Base-by-base conservation (phyloP, 2,113 vertebrate genomes). In the Gobio gobio region DNA sequence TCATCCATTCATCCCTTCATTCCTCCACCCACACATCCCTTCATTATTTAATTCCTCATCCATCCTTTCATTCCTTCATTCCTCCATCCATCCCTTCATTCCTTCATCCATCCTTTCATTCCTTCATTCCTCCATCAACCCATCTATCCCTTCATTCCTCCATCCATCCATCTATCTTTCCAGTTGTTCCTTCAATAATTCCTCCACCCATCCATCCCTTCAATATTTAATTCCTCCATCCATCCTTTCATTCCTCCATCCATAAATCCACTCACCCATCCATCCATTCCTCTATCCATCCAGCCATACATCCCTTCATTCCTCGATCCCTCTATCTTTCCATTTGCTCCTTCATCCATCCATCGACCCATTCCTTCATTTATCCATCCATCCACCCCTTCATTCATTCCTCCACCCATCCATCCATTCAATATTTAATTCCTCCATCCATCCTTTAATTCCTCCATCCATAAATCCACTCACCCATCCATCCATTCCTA, bases 61-160 rank as follows among this genome's bases (percentile, higher is more conserved):
- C 7, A 3, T n/a, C 0, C 1, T 8, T 58, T 20, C 8, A 59
- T 59, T 8, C 56, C 22, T n/a, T 3, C 3, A 4, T 61, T 0
- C 58, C 12, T 24, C 10, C n/a, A 29, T 59, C 1, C n/a, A 4
- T 24, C 10, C 10, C 0, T 10, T 1, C 58, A 12, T 24, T 0
- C n/a, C 29, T 29, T 29, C 29, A 0, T 22, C 1, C 2, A 12
- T 29, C 12, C 24, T 0, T 14, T 2, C 61, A 6, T 63, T 0
- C 4, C 0, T 63, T 2, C 4, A 14, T 13, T 0, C 12, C 29
- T 29, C 29, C 29, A 26, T 63, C 10, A 1, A 13, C 2, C 1
- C n/a, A 2, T 13, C 0, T 4, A 2, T 26, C 0, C n/a, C 4
- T 26, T 1, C 10, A 5, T 26, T 0, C 0, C 0, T 59, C 3